Base-by-base conservation (phyloP, 2,888 invertebrate genomes). In the Heterodera filipjevi region DNA sequence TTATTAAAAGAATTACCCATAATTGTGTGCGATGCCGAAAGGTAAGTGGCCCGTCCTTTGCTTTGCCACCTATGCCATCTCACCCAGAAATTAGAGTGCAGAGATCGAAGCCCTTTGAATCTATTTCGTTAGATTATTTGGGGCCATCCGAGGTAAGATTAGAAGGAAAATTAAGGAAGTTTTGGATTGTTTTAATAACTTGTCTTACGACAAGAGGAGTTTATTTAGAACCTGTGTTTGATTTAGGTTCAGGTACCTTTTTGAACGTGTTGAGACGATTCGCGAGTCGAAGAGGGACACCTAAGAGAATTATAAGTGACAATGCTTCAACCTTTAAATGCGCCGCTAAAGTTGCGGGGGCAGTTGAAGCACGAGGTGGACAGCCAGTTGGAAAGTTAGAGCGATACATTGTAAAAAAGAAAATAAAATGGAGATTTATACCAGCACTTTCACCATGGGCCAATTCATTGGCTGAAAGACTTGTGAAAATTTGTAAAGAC, bases 271-370 rank as follows among this genome's bases (percentile, higher is more conserved):
- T 77, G 2, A 27, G 64, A 1, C n/a, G 78, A n/a, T 59, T 77
- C 76, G 10, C 30, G 89, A 30, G 83, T 86, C 0, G 78, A 88
- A 49, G 78, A 87, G 32, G 89, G 90, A 6, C 78, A 86, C 35
- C 90, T 90, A 0, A 74, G 32, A 5, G 74, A 79, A 64, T 49
- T 5, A 49, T 30, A 14, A 76, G 22, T 3, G 59, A 59, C 27
- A 59, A 59, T n/a, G 59, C 27, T 5, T 27, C 59, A 27, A n/a
- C n/a, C n/a, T 59, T 59, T 27, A 12, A 27, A n/a, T 3, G n/a
- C 8, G 59, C 59, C 1, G 53, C 53, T 3, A 53, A 53, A 22
- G 53, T 53, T 6, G 53, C 53, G 22, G 53, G 19, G 5, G 53
- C 53, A 22, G 5, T 53, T 1, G 53, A 53, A 53, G 53, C 53